Percentiles rank a stretch among this genome's conserved stretches.
phyloP scores from a whole-genome alignment of 2,113 vertebrate species.

The Lepisosteus osseus region DNA sequence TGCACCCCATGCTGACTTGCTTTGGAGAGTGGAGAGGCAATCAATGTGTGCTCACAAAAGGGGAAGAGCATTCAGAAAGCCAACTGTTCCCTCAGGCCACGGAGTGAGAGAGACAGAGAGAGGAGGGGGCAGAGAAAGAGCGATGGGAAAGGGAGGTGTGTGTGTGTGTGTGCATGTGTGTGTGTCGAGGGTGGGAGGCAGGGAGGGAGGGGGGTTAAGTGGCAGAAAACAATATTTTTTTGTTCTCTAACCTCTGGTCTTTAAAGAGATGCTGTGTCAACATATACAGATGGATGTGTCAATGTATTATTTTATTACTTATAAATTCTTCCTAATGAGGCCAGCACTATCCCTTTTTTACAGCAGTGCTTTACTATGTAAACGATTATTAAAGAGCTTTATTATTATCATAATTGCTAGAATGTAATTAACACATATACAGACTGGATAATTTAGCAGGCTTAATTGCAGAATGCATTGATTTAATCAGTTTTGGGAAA shows the following conservation, averaged over 20 bases:
- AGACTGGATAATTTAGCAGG: neutral
- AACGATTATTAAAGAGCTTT: neutral
- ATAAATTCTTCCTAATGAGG: no score
- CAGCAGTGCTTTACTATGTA: neutral
- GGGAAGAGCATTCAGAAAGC: constrained; percentile 66
- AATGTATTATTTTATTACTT: no score
- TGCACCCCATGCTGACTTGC: constrained; percentile 66
- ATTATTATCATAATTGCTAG: neutral
- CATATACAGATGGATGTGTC: constrained; percentile 11
- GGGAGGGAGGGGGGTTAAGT: constrained; percentile 5
- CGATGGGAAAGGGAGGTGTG: neutral
- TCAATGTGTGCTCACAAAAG: constrained; percentile 74
- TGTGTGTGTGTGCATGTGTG: no score
- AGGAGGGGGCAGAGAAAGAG: constrained; percentile 10
- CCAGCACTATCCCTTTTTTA: no score
- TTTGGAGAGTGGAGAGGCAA: constrained; percentile 67
- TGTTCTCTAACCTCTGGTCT: constrained; percentile 24
- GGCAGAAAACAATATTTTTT: constrained; percentile 49
- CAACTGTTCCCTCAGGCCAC: constrained; percentile 74
- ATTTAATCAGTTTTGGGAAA: no score
- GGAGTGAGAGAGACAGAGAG: constrained; percentile 42
- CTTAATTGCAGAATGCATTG: neutral
- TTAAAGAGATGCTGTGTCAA: constrained; percentile 39
- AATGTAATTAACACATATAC: constrained; percentile 2
- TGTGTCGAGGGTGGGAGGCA: constrained; percentile 8